Evolutionary conservation across 2,888 invertebrate species (phyloP), one percentile per base, ranked within the genome.

Genomic region (Brenthis daphne): DNA sequence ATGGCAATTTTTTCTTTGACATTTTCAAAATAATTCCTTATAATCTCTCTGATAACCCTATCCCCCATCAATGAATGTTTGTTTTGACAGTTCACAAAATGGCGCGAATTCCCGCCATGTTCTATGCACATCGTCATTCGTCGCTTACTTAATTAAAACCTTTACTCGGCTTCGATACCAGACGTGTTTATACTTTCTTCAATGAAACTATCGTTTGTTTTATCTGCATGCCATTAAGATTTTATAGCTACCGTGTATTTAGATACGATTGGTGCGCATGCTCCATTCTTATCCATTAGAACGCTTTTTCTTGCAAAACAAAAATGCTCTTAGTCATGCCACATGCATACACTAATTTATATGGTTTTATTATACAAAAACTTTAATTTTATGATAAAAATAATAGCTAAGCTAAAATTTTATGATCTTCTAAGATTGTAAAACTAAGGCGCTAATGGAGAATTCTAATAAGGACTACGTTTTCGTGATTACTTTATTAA

Each of bases 51-150:
- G 76, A 63, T 75, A 80, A 71, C 78, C 79, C 74, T 77, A 67
- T 43, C 55, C 29, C 69, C 77, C 76, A 76, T 83, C 81, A 82
- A 81, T 80, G 79, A 71, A 75, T 67, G 76, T 79, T 77, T 84
- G 79, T 83, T 83, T 83, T 81, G 80, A 84, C 80, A 82, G 79
- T 74, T 68, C 69, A 73, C 75, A 72, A 77, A 77, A 79, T 76
- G 75, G 77, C 78, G 74, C 77, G 79, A 73, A 78, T 75, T 73
- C 73, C 74, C 48, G 71, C 73, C 75, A 72, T 76, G 75, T 69
- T 69, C 65, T 68, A 69, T 70, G 69, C 77, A 76, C 76, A 77
- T 77, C 76, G 74, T 69, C 76, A 64, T 74, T 73, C 76, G 74
- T 69, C 76, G 65, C 74, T 73, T 73, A 75, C 77, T 74, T 77